Conservation (phyloP, 2,797 vertebrate genomes). For the Neolamprologus multifasciatus region DNA sequence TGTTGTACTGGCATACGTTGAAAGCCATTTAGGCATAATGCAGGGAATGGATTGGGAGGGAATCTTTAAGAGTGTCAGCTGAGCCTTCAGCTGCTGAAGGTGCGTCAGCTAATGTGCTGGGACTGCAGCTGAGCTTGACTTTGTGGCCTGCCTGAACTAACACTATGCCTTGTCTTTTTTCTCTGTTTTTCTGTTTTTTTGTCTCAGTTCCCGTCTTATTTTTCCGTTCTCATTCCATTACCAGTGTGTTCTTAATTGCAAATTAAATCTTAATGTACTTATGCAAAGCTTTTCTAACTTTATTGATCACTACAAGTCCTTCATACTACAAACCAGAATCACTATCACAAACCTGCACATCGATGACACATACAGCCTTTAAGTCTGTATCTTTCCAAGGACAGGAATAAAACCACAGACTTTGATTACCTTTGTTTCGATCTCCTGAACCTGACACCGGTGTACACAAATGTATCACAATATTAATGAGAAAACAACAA, state of each 20-base stretch:
- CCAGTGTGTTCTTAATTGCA: background rate
- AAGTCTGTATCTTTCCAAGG: background rate
- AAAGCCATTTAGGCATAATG: background rate
- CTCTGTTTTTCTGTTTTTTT: background rate
- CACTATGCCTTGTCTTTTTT: background rate
- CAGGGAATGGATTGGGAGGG: background rate
- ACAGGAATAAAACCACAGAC: background rate
- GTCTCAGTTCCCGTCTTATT: background rate
- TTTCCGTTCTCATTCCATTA: background rate
- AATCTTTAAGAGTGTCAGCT: background rate
- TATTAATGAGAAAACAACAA: background rate
- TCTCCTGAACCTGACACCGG: background rate
- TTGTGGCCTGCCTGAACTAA: background rate
- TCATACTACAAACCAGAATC: background rate
- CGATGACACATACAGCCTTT: background rate
- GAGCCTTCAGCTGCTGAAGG: rapidly evolving
- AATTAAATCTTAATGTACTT: background rate
- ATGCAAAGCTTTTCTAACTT: background rate
- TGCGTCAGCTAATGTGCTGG: background rate
- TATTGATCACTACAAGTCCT: background rate
- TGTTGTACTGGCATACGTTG: background rate
- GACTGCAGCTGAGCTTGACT: background rate
- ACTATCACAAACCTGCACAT: background rate
- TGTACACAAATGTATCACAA: background rate
- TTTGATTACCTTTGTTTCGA: background rate